Evolutionary conservation across 2,113 vertebrate genomes (phyloP).

Genomic region (Mobula birostris): DNA sequence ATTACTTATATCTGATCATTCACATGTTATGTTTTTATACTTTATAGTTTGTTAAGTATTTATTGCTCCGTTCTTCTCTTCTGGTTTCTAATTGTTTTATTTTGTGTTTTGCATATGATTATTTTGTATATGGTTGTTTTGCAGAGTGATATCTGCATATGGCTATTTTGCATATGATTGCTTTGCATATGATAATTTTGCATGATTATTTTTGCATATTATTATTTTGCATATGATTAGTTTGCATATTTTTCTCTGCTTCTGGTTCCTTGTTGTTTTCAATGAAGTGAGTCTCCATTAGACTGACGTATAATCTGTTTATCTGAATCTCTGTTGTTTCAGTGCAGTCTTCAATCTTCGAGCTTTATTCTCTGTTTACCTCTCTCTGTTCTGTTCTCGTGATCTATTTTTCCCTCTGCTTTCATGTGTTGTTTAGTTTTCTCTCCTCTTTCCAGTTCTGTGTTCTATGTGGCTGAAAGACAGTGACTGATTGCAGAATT

Average conservation of each 20-base stretch:
- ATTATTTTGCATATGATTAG: not conserved
- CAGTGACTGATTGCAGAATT: slow-evolving; percentile 29
- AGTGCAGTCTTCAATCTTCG: not conserved
- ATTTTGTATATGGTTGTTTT: not conserved
- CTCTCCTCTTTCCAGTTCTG: slow-evolving; percentile 31
- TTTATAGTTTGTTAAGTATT: not conserved
- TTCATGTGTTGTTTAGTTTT: not conserved
- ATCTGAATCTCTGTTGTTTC: slow-evolving; percentile 19
- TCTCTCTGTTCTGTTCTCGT: not conserved
- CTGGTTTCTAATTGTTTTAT: not conserved
- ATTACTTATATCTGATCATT: not conserved
- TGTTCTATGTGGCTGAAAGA: slow-evolving; percentile 27
- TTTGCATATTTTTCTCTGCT: not conserved
- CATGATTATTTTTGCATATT: not conserved
- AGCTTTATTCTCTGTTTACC: not conserved
- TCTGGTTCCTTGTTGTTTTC: slow-evolving; percentile 13
- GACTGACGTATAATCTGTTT: not conserved
- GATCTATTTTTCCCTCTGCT: slow-evolving; percentile 3
- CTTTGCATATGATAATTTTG: too few relatives aligned
- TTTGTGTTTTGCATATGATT: not conserved
- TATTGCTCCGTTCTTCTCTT: not conserved
- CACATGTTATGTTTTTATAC: not conserved
- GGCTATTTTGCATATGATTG: not conserved
- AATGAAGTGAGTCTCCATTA: not conserved
- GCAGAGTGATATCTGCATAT: too few relatives aligned